These are phyloP conservation scores for Nothobranchius furzeri DNA, from an alignment of 2,113 vertebrate genomes.

Conservation along the genomic window DNA sequence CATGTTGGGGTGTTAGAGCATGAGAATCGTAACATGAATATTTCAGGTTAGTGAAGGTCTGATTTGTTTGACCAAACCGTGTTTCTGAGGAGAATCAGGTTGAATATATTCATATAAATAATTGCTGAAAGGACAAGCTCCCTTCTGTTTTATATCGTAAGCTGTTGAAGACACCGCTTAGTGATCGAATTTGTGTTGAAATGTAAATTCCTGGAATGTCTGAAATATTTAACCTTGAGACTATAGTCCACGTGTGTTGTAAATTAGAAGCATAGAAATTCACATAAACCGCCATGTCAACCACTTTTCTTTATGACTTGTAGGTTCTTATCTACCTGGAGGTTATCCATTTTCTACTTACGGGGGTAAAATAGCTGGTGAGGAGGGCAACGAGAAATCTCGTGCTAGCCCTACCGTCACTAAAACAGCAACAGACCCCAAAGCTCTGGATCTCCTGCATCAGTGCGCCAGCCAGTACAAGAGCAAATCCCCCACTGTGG, in stretches of 20 bases:
- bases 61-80: too few species aligned
- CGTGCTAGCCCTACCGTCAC: slow-evolving; percentile 92
- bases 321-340: slow-evolving; percentile 93
- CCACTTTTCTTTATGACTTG: slow-evolving; percentile 11
- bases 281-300: slow-evolving; percentile 2
- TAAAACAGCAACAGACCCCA: slow-evolving; percentile 92
- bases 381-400: slow-evolving; percentile 90
- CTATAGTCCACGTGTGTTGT: neutral
- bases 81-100: too few species aligned
- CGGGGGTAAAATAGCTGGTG: slow-evolving; percentile 86
- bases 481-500: slow-evolving; percentile 98
- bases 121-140: too few species aligned
- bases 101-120: too few species aligned
- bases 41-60: too few species aligned
- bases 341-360: slow-evolving; percentile 97
- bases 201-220: neutral
- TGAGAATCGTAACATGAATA: too few species aligned
- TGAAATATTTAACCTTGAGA: neutral
- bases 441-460: slow-evolving; percentile 97
- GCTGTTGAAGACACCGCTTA: too few species aligned
- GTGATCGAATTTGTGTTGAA: too few species aligned
- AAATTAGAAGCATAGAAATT: neutral
- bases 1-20: too few species aligned
- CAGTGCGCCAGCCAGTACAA: slow-evolving; percentile 99
- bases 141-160: too few species aligned